Conservation (phyloP, 2,113 vertebrate genomes). For the Malurus melanocephalus region DNA sequence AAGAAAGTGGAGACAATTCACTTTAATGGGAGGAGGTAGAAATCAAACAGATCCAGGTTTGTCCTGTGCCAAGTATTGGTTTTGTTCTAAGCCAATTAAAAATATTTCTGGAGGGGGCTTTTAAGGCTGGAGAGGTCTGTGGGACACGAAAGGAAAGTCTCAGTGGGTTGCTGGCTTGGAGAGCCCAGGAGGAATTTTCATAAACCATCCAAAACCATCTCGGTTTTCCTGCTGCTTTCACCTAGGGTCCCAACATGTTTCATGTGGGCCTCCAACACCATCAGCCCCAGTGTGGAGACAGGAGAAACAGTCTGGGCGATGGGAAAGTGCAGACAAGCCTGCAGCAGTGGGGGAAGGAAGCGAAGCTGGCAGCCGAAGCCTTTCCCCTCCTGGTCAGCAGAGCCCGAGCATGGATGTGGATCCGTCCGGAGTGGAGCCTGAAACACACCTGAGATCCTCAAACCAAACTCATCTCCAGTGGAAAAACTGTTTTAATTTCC, state of each 20-base stretch:
- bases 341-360: neutral
- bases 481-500: neutral
- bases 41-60: neutral
- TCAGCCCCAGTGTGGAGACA: neutral
- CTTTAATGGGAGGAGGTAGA: neutral
- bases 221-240: neutral
- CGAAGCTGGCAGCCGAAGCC: neutral
- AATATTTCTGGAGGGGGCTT: neutral
- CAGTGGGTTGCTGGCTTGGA: neutral
- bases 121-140: neutral
- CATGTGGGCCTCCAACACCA: neutral
- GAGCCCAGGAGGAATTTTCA: neutral
- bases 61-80: neutral
- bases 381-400: neutral
- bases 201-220: neutral
- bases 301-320: neutral
- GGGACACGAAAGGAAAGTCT: neutral
- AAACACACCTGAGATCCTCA: neutral
- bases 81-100: neutral
- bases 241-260: neutral
- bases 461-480: neutral
- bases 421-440: fast-evolving
- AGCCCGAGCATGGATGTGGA: fast-evolving
- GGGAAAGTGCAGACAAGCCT: neutral
- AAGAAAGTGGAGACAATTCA: neutral